Base-by-base conservation (phyloP, 2,113 vertebrate species). In the Barbus barbus region DNA sequence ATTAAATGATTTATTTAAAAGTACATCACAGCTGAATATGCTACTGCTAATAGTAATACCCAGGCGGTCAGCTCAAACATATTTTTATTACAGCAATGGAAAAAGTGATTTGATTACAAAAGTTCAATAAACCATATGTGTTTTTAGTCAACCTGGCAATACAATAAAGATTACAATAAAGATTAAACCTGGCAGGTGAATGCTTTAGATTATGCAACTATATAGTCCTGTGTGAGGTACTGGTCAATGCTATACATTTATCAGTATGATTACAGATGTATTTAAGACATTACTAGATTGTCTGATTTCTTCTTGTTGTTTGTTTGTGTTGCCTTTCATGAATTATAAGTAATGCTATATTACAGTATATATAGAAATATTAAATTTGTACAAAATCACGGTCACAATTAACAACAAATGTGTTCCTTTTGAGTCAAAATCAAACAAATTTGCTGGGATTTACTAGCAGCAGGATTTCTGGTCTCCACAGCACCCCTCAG, bases 391-490 rank as follows among this genome's bases (percentile, higher is more conserved):
- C 5, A 28, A 5, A 63, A 28, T 63, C 13, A 3, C 2, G 14
- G 28, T 24, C n/a, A 41, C 22, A 73, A 72, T 24, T 72, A 44
- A 41, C n/a, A 73, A 24, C 6, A 11, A 44, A 44, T 44, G 11
- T 46, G 22, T 44, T 44, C 1, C 44, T 41, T 73, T 44, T 4
- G 44, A 41, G n/a, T 13, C 5, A 26, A 44, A 41, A n/a, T 20
- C 31, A 16, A 41, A 14, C 26, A 65, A 12, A 44, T 44, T 44
- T 12, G 41, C 41, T 44, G 28, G 9, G 9, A 48, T 56, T 95
- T 89, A 96, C 53, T 93, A 94, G 90, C 95, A 95, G 56, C 91
- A 94, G 53, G 89, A 78, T 83, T 89, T 91, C 26, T 60, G 24
- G 60, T 92, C 84, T 69, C 93, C 91, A 88, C 93, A 96, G 92